phyloP scores from a whole-genome alignment of 2,888 invertebrate genomes.

The Noctua pronuba region DNA sequence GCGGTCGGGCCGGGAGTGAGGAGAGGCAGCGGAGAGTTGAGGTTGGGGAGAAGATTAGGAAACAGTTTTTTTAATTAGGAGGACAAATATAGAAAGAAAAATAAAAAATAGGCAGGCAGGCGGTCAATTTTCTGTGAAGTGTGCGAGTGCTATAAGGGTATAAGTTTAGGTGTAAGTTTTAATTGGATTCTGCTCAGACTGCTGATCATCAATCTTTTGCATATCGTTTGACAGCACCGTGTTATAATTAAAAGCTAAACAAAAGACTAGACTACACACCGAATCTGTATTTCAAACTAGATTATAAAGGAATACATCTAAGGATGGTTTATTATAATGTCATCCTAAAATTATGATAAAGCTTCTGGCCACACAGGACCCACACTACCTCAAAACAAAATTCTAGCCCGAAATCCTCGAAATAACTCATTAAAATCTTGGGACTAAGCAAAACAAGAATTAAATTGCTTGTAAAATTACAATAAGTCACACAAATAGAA shows the following conservation, averaged over 20 bases:
- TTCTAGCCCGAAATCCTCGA: not conserved
- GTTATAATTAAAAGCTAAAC: not conserved
- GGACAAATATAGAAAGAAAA: not conserved
- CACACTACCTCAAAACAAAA: not conserved
- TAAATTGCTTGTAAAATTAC: slow-evolving; percentile 18
- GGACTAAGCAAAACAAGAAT: slow-evolving; percentile 7
- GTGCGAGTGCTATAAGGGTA: not conserved
- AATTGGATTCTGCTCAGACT: not conserved
- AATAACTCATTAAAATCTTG: slow-evolving; percentile 25
- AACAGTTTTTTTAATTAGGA: not conserved
- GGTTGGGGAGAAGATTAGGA: not conserved
- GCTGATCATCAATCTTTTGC: slow-evolving; percentile 2
- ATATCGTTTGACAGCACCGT: not conserved
- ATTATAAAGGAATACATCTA: not conserved
- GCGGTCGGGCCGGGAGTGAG: not conserved
- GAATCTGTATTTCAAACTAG: not conserved
- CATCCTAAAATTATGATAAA: not conserved
- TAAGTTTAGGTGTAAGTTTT: not conserved
- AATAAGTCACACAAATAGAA: slow-evolving; percentile 23
- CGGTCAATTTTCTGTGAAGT: not conserved
- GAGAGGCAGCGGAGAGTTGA: slow-evolving; percentile 27
- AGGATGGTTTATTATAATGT: not conserved
- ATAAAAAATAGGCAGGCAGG: not conserved
- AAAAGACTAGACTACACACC: not conserved
- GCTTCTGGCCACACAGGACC: not conserved